phyloP scores from a whole-genome alignment of 2,797 vertebrate species.

The Lagodon rhomboides region DNA sequence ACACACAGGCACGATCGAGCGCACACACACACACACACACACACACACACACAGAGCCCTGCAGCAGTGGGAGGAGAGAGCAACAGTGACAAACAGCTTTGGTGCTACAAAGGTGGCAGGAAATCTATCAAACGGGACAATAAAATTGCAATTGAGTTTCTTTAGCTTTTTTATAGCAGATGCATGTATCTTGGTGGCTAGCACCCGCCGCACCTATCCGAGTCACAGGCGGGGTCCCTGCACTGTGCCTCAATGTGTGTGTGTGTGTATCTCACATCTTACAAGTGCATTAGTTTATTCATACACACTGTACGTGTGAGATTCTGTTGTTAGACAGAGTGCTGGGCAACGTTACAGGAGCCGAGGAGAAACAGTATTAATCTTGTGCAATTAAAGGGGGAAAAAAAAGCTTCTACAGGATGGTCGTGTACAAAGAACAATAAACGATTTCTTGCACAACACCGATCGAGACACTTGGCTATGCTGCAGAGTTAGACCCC shows the following conservation, averaged over 20 bases:
- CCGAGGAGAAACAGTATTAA: conserved; percentile 81
- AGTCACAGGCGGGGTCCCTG: conserved; percentile 74
- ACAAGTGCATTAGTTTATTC: conserved; percentile 46
- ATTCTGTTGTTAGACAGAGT: conserved; percentile 82
- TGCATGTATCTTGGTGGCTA: conserved; percentile 93
- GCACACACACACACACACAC: conserved; percentile 54
- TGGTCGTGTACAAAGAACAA: conserved; percentile 59
- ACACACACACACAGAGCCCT: conserved; percentile 69
- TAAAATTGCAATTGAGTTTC: conserved; percentile 99
- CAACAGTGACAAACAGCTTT: conserved; percentile 99
- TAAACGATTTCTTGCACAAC: conserved; percentile 59
- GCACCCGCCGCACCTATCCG: conserved; percentile 86
- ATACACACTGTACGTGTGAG: conserved; percentile 65
- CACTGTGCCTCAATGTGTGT: conserved; percentile 4
- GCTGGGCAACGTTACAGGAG: conserved; percentile 69
- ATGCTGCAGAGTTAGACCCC: conserved; percentile 22
- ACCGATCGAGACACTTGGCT: conserved; percentile 22
- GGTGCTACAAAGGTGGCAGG: conserved; percentile 98
- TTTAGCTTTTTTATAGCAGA: conserved; percentile 98
- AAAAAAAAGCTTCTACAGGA: conserved; percentile 77
- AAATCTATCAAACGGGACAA: conserved; percentile 99
- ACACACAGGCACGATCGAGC: conserved; percentile 23
- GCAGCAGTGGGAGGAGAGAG: conserved; percentile 92
- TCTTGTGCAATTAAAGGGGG: conserved; percentile 82
- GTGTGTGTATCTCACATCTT: conserved; percentile 30